Evolutionary conservation across 2,113 vertebrate species (phyloP).

Genomic region (Limanda limanda): DNA sequence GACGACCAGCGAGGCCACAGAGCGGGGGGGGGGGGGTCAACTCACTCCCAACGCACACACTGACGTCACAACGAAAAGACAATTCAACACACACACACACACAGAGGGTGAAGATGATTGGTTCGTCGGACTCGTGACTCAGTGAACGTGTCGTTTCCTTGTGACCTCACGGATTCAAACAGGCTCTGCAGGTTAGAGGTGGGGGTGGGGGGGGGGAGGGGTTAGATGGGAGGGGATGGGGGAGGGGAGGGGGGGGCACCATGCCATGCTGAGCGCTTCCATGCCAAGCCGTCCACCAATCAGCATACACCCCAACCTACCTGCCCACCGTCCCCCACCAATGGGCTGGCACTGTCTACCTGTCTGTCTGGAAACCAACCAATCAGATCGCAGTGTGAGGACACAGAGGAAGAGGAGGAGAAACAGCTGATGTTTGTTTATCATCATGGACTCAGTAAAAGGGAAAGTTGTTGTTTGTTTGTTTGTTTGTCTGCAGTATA

Average conservation of each 20-base stretch:
- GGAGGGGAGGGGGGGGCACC: slow-evolving; percentile 47
- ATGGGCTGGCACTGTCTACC: slow-evolving; percentile 81
- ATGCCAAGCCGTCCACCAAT: slow-evolving; percentile 78
- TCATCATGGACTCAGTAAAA: too few relatives aligned
- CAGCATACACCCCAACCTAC: slow-evolving; percentile 77
- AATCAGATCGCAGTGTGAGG: slow-evolving; percentile 80
- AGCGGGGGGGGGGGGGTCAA: background rate
- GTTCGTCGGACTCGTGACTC: background rate
- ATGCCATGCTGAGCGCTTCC: slow-evolving; percentile 81
- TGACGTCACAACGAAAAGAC: slow-evolving; percentile 32
- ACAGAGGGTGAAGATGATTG: background rate
- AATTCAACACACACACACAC: background rate
- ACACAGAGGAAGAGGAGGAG: slow-evolving; percentile 35
- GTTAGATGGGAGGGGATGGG: slow-evolving; percentile 27
- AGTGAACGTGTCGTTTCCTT: slow-evolving; percentile 8
- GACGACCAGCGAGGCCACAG: slow-evolving; percentile 52
- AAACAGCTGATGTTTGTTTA: background rate
- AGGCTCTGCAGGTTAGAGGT: slow-evolving; percentile 32
- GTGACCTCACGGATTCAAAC: slow-evolving; percentile 12
- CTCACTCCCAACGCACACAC: slow-evolving; percentile 12
- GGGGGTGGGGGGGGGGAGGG: background rate
- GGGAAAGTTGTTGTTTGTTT: too few relatives aligned
- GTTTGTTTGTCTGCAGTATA: too few relatives aligned
- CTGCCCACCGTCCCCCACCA: slow-evolving; percentile 82
- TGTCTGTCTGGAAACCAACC: slow-evolving; percentile 84